Percentiles rank a stretch among this genome's conserved stretches.
These are phyloP conservation scores for Cyaniris semiargus DNA, from an alignment of 2,888 invertebrate genomes.

Conservation along the genomic window DNA sequence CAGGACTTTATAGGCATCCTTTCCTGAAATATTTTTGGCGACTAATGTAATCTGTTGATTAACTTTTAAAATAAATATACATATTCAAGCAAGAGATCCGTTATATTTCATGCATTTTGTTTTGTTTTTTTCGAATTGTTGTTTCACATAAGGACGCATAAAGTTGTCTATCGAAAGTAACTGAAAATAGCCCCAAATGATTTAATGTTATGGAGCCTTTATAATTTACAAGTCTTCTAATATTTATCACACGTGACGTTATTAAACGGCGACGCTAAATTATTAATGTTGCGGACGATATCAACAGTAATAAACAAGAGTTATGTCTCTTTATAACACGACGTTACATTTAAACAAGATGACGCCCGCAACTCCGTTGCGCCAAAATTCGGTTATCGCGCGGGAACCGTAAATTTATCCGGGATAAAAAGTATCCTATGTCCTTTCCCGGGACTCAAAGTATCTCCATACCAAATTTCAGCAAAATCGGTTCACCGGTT, in stretches of 20 bases:
- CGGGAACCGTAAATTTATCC: too few species aligned
- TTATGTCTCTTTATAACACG: constrained; percentile 22
- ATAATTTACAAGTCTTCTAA: constrained; percentile 8
- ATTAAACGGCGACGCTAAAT: constrained; percentile 16
- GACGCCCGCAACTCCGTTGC: too few species aligned
- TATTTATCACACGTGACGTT: constrained; percentile 17
- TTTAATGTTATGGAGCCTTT: constrained; percentile 4
- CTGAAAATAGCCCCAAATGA: not conserved
- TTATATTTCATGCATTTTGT: not conserved
- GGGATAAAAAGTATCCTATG: too few species aligned
- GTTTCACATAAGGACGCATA: not conserved
- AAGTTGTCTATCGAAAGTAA: not conserved
- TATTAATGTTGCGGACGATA: constrained; percentile 19
- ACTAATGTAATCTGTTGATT: too few species aligned
- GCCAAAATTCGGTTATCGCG: too few species aligned
- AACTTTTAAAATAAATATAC: too few species aligned
- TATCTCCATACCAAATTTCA: too few species aligned
- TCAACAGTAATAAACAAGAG: constrained; percentile 21
- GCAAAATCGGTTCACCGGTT: too few species aligned
- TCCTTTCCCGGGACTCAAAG: too few species aligned
- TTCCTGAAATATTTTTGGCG: too few species aligned
- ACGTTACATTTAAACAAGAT: constrained; percentile 8
- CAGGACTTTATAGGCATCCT: too few species aligned
- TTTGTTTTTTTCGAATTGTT: not conserved
- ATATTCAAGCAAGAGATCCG: too few species aligned